Percentiles rank a stretch among this genome's conserved stretches.
phyloP scores from a whole-genome alignment of 2,797 vertebrate genomes.

The Tragopan temminckii region DNA sequence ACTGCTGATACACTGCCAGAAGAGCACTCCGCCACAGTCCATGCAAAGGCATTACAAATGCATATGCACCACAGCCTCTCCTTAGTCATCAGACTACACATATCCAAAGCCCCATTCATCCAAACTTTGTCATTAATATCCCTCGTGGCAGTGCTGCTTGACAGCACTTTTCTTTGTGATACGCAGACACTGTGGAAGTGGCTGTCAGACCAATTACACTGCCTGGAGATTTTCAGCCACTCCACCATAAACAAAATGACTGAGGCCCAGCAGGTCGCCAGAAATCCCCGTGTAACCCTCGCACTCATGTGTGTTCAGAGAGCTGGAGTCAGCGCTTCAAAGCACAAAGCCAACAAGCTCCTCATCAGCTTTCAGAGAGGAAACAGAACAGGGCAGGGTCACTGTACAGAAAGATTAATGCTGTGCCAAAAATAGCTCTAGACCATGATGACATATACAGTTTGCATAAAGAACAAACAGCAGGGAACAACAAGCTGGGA shows the following conservation, averaged over 20 bases:
- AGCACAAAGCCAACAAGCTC: constrained; percentile 6
- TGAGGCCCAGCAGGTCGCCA: constrained; percentile 40
- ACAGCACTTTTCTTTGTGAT: constrained; percentile 55
- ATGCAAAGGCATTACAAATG: background rate
- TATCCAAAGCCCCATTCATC: constrained; percentile 11
- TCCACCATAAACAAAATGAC: constrained; percentile 1
- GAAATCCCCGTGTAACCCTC: background rate
- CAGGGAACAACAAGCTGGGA: constrained; percentile 14
- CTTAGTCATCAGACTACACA: constrained; percentile 32
- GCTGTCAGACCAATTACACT: constrained; percentile 49
- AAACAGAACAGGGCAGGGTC: constrained; percentile 36
- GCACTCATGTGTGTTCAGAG: background rate
- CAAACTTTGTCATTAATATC: constrained; percentile 2
- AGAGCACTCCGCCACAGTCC: background rate
- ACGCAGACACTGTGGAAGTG: constrained; percentile 37
- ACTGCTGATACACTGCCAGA: background rate
- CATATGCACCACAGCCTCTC: background rate
- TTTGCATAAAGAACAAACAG: constrained; percentile 22
- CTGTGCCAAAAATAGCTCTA: constrained; percentile 21
- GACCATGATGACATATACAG: constrained; percentile 31
- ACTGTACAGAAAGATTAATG: constrained; percentile 5
- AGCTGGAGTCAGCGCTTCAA: background rate
- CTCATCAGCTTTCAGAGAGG: background rate
- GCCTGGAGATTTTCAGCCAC: constrained; percentile 14
- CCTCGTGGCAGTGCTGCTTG: background rate